Evolutionary conservation across 2,113 vertebrate genomes (phyloP).

Genomic region (Hemiscyllium ocellatum): DNA sequence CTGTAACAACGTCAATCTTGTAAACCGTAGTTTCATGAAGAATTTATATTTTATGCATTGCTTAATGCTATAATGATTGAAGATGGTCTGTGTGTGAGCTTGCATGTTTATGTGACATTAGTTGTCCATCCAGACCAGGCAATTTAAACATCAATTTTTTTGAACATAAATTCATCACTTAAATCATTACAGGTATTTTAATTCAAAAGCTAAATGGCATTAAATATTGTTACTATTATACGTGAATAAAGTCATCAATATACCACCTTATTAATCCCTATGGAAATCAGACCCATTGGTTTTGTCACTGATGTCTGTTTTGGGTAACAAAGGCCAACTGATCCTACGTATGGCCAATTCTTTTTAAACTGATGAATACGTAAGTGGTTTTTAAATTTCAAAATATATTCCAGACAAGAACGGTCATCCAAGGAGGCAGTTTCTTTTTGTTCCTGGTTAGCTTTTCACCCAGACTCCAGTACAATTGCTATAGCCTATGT

Average conservation of each 20-base stretch:
- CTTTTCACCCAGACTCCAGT: neutral
- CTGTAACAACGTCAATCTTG: neutral
- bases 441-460: neutral
- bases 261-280: neutral
- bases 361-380: neutral
- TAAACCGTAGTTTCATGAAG: neutral
- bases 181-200: neutral
- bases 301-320: neutral
- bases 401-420: neutral
- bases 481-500: neutral
- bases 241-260: neutral
- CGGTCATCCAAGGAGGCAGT: neutral
- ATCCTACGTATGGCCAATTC: neutral
- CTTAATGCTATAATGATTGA: neutral
- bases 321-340: neutral
- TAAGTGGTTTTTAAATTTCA: neutral
- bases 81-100: neutral
- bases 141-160: slow-evolving; percentile 8
- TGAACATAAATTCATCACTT: too few species aligned
- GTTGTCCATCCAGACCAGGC: neutral
- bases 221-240: neutral
- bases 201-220: neutral
- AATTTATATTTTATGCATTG: neutral
- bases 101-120: neutral
- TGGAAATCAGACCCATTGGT: neutral